phyloP scores from a whole-genome alignment of 2,113 vertebrate genomes.

The Heteronetta atricapilla region DNA sequence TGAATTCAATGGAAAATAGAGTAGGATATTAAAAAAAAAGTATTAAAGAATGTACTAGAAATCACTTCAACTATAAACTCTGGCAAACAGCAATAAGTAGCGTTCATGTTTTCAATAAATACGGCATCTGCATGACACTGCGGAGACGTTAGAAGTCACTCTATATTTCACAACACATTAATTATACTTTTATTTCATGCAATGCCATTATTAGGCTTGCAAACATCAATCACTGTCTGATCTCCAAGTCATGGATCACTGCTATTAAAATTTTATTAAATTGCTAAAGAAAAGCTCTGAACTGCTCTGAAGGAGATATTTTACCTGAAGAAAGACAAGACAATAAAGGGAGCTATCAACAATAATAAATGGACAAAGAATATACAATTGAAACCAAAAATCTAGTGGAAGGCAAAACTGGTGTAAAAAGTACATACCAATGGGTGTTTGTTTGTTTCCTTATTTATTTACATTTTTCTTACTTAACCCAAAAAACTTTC shows the following conservation, averaged over 20 bases:
- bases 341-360: neutral
- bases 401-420: neutral
- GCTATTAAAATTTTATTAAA: conserved; percentile 31
- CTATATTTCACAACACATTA: conserved; percentile 66
- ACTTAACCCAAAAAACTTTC: neutral
- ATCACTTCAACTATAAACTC: conserved; percentile 44
- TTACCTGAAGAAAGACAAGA: conserved; percentile 34
- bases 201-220: conserved; percentile 62
- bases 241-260: conserved; percentile 62
- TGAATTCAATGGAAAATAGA: conserved; percentile 46
- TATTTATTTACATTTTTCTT: neutral
- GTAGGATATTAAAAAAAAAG: neutral
- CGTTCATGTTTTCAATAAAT: conserved; percentile 16
- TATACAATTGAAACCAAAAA: conserved; percentile 14
- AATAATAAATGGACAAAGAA: neutral
- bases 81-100: conserved; percentile 34
- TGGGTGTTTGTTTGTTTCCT: neutral
- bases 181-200: conserved; percentile 73
- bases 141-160: conserved; percentile 55
- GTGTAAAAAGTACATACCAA: neutral
- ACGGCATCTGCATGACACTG: neutral
- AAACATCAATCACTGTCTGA: conserved; percentile 65
- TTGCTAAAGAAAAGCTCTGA: conserved; percentile 18
- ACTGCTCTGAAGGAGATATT: conserved; percentile 45
- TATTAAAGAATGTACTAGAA: conserved; percentile 52